Conservation (phyloP, 2,888 invertebrate genomes). For the Andrena dorsata region DNA sequence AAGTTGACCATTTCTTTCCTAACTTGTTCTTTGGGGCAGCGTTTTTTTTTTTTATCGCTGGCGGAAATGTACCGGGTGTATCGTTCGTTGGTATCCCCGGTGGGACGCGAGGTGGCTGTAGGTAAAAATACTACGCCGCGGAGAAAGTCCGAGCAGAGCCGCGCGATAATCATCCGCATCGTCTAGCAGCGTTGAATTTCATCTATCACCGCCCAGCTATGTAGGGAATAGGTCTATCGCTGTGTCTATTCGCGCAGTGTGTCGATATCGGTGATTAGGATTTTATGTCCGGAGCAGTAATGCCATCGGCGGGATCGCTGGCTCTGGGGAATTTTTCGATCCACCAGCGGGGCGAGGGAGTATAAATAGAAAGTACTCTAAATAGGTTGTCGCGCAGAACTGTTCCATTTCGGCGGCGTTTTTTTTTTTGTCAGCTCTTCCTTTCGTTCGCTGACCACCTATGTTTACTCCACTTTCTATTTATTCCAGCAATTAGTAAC, state of each 20-base stretch:
- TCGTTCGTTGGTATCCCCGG: not conserved
- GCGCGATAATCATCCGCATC: not conserved
- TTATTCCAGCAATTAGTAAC: not conserved
- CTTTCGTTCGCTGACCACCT: not conserved
- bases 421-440: not conserved
- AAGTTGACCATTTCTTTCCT: no score
- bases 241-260: no score
- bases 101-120: not conserved
- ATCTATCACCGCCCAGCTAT: not conserved
- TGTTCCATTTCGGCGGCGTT: not conserved
- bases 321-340: not conserved
- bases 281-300: no score
- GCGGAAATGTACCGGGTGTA: not conserved
- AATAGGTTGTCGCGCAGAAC: not conserved
- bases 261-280: no score
- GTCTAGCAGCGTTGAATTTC: no score
- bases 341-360: no score
- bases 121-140: not conserved
- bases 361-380: conserved; percentile 1
- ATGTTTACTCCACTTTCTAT: not conserved
- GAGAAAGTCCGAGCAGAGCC: not conserved
- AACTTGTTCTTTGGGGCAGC: no score
- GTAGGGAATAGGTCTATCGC: not conserved
- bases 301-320: not conserved
- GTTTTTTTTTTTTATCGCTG: not conserved